Conservation (phyloP, 2,888 invertebrate species). For the Brachynemurus nebulosus region DNA sequence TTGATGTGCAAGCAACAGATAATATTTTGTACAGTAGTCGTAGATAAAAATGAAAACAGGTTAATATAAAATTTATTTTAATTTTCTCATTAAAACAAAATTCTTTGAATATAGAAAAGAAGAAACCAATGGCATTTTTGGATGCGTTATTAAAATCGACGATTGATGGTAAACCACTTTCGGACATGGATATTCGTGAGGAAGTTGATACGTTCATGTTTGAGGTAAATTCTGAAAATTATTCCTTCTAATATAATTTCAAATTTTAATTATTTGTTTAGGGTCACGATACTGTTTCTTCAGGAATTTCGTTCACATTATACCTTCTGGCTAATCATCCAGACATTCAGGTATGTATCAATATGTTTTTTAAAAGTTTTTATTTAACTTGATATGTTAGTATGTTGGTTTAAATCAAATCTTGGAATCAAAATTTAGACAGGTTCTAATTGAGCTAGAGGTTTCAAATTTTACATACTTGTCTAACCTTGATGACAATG, state of each 20-base stretch:
- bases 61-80: background rate
- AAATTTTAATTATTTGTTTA: constrained; percentile 1
- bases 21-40: background rate
- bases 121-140: constrained; percentile 2
- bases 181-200: constrained; percentile 1
- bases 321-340: too few relatives aligned
- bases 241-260: background rate
- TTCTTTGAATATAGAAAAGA: background rate
- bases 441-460: too few relatives aligned
- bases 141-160: constrained; percentile 4
- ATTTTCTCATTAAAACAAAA: background rate
- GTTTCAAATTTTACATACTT: too few relatives aligned
- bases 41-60: background rate
- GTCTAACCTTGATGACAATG: too few relatives aligned
- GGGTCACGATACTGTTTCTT: constrained; percentile 7
- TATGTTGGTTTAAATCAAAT: too few relatives aligned
- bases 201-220: constrained; percentile 8
- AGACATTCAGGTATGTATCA: too few relatives aligned
- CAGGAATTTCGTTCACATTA: background rate
- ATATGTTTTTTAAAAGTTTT: too few relatives aligned
- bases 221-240: constrained; percentile 2
- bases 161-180: background rate
- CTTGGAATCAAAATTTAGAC: too few relatives aligned
- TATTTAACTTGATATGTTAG: too few relatives aligned
- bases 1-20: background rate